Evolutionary conservation across 2,797 vertebrate genomes (phyloP), one percentile per base, ranked within the genome.

Genomic region (Oryzias dopingdopingensis): DNA sequence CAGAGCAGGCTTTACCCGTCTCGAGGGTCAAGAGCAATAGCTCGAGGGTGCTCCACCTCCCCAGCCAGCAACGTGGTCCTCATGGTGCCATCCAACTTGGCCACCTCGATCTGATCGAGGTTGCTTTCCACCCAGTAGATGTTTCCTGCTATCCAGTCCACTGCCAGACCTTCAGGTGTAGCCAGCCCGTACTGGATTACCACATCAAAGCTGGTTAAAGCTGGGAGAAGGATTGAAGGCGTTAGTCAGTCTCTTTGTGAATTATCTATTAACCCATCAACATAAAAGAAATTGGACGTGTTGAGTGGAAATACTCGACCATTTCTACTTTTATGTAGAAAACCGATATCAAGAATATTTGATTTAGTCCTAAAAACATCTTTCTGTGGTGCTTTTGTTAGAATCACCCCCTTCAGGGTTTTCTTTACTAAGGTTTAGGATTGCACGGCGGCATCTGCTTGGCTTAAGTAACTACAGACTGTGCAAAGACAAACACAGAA

Each of bases 101-200:
- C 96, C 75, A 98, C 96, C 68, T 98, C 96, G 0, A 98, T 98
- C 88, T 98, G 96, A 87, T 98, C 96, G 80, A 98, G 88, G 85
- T 98, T 97, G 81, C 96, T 98, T 85, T 98, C 96, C 63, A 98
- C 96, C 96, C 96, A 97, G 88, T 98, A 98, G 87, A 98, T 98
- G 84, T 97, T 98, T 76, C 96, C 96, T 0, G 96, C 96, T 2
- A 98, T 98, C 96, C 96, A 98, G 85, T 98, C 96, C 43, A 97
- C 96, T 0, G 96, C 96, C 86, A 97, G 81, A 2, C 96, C 96
- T 86, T 98, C 96, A 0, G 96, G 96, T 1, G 96, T 97, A 24
- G 96, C 95, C 81, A 98, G 84, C 6, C 96, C 96, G 0, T 97
- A 96, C 88, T 98, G 96, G 75, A 98, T 96, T 20, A 98, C 95